These are phyloP conservation scores for Ascaphus truei DNA, from an alignment of 2,113 vertebrate species.

Conservation along the genomic window DNA sequence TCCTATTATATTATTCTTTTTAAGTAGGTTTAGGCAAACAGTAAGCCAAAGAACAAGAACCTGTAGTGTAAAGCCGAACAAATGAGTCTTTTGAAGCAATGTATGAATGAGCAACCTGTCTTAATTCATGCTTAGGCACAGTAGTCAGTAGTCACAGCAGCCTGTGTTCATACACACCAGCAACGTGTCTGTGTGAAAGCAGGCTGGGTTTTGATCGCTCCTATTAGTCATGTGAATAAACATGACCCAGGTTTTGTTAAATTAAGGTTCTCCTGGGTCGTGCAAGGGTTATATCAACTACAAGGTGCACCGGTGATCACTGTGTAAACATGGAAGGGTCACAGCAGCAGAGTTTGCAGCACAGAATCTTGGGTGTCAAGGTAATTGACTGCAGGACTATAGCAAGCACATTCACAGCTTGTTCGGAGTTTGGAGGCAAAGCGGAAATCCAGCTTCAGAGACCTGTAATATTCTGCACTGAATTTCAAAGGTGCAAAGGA, in stretches of 20 bases:
- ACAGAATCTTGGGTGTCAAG: background rate
- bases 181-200: background rate
- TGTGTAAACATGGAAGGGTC: slow-evolving; percentile 11
- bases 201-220: background rate
- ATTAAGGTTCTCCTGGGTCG: slow-evolving; percentile 9
- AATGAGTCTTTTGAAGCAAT: slow-evolving; percentile 8
- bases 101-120: background rate
- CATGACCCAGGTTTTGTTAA: slow-evolving; percentile 11
- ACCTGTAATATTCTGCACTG: background rate
- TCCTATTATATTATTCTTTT: slow-evolving; percentile 14
- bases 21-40: slow-evolving; percentile 6
- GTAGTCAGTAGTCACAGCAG: slow-evolving; percentile 14
- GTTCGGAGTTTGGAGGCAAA: background rate
- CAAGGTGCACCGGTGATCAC: slow-evolving; percentile 8
- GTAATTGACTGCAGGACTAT: background rate
- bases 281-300: slow-evolving; percentile 15
- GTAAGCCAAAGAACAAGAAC: slow-evolving; percentile 21
- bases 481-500: no score
- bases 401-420: slow-evolving; percentile 3
- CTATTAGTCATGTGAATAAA: slow-evolving; percentile 20
- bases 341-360: background rate
- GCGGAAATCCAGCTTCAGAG: slow-evolving; percentile 21
- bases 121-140: slow-evolving; percentile 7
- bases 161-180: slow-evolving; percentile 13
- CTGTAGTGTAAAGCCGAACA: slow-evolving; percentile 6